A percentile compares a stretch with the other conserved stretches of the same genome.
Evolutionary conservation across 2,888 invertebrate genomes (phyloP).

Genomic region (Drosophila setosimentum): DNA sequence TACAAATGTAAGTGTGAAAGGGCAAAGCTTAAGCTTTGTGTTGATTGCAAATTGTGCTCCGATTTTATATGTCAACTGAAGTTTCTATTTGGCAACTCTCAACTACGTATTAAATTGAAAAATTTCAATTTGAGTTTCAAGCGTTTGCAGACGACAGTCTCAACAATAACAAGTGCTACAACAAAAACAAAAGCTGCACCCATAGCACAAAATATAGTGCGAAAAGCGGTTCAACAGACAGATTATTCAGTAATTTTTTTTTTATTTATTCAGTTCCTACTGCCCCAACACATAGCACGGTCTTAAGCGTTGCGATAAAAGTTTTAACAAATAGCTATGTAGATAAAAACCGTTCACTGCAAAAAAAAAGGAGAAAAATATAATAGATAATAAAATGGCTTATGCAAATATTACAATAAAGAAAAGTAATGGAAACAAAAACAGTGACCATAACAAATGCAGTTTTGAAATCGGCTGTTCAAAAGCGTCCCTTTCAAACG

Average conservation of each 20-base stretch:
- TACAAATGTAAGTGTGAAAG: background rate
- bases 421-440: conserved; percentile 7
- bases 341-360: conserved; percentile 61
- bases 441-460: conserved; percentile 11
- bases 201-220: conserved; percentile 55
- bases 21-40: background rate
- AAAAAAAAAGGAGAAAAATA: conserved; percentile 18
- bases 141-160: conserved; percentile 19
- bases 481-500: background rate
- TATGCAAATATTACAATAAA: conserved; percentile 66
- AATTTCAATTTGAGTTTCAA: conserved; percentile 53
- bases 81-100: conserved; percentile 18
- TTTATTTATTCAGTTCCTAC: conserved; percentile 17
- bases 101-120: conserved; percentile 28
- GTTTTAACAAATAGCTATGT: conserved; percentile 76
- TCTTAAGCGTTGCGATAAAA: conserved; percentile 76
- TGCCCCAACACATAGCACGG: conserved; percentile 33
- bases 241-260: conserved; percentile 53
- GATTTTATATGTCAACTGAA: conserved; percentile 14
- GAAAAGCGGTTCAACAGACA: conserved; percentile 64
- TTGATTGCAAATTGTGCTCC: conserved; percentile 5
- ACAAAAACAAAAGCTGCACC: conserved; percentile 14
- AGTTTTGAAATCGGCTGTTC: conserved; percentile 26
- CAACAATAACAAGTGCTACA: conserved; percentile 5
- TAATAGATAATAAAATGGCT: conserved; percentile 73